A percentile compares a stretch with the other conserved stretches of the same genome.
These are phyloP conservation scores for Nipponia nippon DNA, from an alignment of 2,113 vertebrate genomes.

Conservation along the genomic window DNA sequence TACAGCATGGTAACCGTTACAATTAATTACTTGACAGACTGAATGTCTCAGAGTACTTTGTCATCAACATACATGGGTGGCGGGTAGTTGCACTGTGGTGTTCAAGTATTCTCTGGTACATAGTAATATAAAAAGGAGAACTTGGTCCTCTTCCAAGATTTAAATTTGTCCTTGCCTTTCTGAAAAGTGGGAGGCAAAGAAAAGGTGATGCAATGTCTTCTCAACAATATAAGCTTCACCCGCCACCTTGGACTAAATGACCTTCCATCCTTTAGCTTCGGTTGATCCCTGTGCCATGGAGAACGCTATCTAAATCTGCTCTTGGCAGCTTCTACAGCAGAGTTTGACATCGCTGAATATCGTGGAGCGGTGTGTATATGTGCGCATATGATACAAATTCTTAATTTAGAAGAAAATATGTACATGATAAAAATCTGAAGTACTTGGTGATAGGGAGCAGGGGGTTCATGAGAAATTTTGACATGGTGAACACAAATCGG, in stretches of 20 bases:
- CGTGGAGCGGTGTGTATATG: accelerated
- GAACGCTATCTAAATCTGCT: not conserved
- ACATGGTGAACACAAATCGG: not conserved
- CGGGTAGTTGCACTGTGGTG: not conserved
- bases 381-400: not conserved
- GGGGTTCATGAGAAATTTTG: not conserved
- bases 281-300: not conserved
- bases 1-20: not conserved
- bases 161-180: conserved; percentile 18
- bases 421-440: not conserved
- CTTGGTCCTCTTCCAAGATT: not conserved
- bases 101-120: not conserved
- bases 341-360: not conserved
- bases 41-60: not conserved
- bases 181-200: not conserved
- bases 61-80: not conserved
- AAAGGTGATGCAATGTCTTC: not conserved
- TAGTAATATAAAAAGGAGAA: not conserved
- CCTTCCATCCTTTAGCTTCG: accelerated
- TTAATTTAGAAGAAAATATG: not conserved
- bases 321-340: not conserved
- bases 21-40: conserved; percentile 47
- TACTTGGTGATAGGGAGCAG: not conserved
- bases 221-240: not conserved
- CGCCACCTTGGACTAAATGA: not conserved